These are phyloP conservation scores for Mycogona germanica DNA, from an alignment of 2,888 invertebrate species.

Conservation along the genomic window DNA sequence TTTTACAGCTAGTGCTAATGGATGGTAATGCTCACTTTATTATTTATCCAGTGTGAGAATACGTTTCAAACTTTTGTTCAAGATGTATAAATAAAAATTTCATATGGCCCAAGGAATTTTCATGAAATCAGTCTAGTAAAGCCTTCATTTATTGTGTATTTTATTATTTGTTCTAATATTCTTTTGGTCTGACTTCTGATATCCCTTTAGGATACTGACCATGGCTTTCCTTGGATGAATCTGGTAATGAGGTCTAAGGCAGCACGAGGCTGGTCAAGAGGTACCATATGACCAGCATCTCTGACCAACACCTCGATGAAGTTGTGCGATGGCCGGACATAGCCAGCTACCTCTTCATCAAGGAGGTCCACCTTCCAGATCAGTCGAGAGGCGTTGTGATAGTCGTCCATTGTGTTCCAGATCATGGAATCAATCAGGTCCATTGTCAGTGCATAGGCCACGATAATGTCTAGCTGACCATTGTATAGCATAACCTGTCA, in stretches of 20 bases:
- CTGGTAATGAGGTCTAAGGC: slow-evolving; percentile 56
- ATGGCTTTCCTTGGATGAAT: slow-evolving; percentile 47
- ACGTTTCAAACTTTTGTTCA: too few species aligned
- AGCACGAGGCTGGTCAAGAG: slow-evolving; percentile 64
- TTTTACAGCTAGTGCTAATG: too few species aligned
- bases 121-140: too few species aligned
- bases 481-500: slow-evolving; percentile 60
- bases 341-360: slow-evolving; percentile 52
- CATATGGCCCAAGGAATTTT: too few species aligned
- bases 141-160: too few species aligned
- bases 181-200: too few species aligned
- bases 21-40: too few species aligned
- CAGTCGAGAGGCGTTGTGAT: slow-evolving; percentile 5
- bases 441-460: slow-evolving; percentile 26
- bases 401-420: slow-evolving; percentile 28
- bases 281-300: slow-evolving; percentile 72
- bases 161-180: too few species aligned
- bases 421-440: slow-evolving; percentile 5
- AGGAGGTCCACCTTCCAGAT: slow-evolving; percentile 21
- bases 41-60: too few species aligned
- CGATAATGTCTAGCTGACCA: slow-evolving; percentile 69
- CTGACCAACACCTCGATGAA: slow-evolving; percentile 60
- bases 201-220: too few species aligned
- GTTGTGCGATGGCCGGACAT: slow-evolving; percentile 55
- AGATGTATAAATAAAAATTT: too few species aligned